A percentile compares a stretch with the other conserved stretches of the same genome.
These are phyloP conservation scores for Phengaris alcon DNA, from an alignment of 2,888 invertebrate genomes.

Conservation along the genomic window DNA sequence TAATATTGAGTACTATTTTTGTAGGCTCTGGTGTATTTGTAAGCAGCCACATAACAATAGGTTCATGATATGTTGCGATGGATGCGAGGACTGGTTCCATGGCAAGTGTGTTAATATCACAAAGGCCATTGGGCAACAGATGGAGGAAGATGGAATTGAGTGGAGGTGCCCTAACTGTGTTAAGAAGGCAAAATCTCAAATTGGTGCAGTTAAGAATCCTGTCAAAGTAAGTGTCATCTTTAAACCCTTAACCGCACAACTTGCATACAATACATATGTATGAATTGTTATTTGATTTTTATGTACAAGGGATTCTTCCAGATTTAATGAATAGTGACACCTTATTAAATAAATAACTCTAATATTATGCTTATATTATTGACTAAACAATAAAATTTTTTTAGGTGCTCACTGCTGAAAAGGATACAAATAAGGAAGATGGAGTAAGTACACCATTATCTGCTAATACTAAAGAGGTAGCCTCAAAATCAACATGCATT, in stretches of 20 bases:
- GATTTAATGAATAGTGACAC: too few species aligned
- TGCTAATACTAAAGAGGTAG: slow-evolving; percentile 45
- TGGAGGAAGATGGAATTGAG: slow-evolving; percentile 92
- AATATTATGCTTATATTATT: not conserved
- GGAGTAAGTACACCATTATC: slow-evolving; percentile 40
- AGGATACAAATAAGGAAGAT: slow-evolving; percentile 32
- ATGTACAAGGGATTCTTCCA: too few species aligned
- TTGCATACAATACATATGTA: too few species aligned
- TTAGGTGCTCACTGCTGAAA: slow-evolving; percentile 36
- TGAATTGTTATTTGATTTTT: too few species aligned
- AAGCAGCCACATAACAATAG: slow-evolving; percentile 96
- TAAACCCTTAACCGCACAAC: not conserved
- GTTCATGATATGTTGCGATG: slow-evolving; percentile 98
- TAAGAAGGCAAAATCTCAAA: slow-evolving; percentile 70
- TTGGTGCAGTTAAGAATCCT: slow-evolving; percentile 17
- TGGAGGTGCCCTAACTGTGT: slow-evolving; percentile 94
- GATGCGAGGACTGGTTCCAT: slow-evolving; percentile 98
- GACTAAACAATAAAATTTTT: not conserved
- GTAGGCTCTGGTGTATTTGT: slow-evolving; percentile 95
- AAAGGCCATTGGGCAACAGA: slow-evolving; percentile 92
- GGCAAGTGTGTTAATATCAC: slow-evolving; percentile 98
- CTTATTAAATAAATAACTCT: not conserved
- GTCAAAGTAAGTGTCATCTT: slow-evolving; percentile 5
- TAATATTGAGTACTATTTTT: slow-evolving; percentile 32
- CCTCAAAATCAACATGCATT: slow-evolving; percentile 80